These are phyloP conservation scores for Drosophila austrosaltans DNA, from an alignment of 2,888 invertebrate species.

Conservation along the genomic window DNA sequence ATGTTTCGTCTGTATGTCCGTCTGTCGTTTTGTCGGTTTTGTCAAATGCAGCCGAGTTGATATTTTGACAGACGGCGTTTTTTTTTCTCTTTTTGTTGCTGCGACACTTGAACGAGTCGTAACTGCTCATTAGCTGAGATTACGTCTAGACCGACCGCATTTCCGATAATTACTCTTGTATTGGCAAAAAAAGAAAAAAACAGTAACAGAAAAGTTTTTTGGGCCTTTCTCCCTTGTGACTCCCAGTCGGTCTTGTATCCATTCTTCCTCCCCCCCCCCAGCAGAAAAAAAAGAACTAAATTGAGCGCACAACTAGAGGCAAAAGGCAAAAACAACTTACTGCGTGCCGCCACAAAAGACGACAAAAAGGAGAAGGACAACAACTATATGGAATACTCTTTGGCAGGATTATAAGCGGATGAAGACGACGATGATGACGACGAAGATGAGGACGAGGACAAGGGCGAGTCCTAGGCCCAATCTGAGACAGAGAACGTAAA, in stretches of 20 bases:
- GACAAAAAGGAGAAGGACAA: conserved; percentile 23
- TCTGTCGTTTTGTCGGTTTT: conserved; percentile 48
- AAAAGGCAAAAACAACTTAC: conserved; percentile 54
- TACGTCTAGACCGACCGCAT: conserved; percentile 78
- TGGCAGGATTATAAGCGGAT: conserved; percentile 15
- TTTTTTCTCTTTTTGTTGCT: conserved; percentile 27
- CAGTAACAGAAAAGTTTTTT: conserved; percentile 44
- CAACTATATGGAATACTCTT: conserved; percentile 25
- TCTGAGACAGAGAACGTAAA: background rate
- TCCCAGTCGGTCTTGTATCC: too few relatives aligned
- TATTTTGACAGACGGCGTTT: conserved; percentile 54
- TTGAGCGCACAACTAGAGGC: conserved; percentile 45
- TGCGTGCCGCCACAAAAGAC: conserved; percentile 49
- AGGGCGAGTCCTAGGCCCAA: too few relatives aligned
- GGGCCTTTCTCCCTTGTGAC: conserved; percentile 8
- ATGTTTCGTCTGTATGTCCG: conserved; percentile 40
- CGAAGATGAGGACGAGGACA: background rate
- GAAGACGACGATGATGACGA: conserved; percentile 15
- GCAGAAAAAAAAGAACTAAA: conserved; percentile 51
- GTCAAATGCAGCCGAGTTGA: conserved; percentile 47
- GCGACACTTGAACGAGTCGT: conserved; percentile 46
- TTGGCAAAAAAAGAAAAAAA: conserved; percentile 50
- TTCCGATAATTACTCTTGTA: conserved; percentile 76
- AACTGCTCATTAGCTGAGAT: conserved; percentile 71
- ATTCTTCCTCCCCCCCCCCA: background rate